Conservation (phyloP, 30 jellyfish, hydroid and myxozoan genomes). For the Cassiopea andromeda region DNA sequence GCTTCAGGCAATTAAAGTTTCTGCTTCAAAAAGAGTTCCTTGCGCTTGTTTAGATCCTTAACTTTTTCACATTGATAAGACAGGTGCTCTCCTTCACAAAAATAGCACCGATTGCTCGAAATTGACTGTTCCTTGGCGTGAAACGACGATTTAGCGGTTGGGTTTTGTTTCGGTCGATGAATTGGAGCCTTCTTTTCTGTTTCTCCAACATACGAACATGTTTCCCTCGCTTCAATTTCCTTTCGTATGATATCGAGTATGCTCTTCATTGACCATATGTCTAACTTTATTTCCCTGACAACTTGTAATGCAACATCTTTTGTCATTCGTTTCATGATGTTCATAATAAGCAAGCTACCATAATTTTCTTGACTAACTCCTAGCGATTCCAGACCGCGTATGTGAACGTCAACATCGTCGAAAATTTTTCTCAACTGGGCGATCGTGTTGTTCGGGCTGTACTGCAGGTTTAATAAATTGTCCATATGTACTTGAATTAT, state of each 20-base stretch:
- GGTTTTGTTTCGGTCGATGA: neutral
- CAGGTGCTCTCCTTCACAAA: neutral
- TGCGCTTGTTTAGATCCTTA: neutral
- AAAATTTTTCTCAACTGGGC: neutral
- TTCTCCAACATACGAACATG: neutral
- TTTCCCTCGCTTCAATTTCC: neutral
- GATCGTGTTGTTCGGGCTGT: neutral
- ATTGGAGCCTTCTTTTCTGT: neutral
- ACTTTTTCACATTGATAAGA: neutral
- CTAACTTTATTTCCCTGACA: neutral
- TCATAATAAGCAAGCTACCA: neutral
- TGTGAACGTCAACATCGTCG: neutral
- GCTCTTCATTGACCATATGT: neutral
- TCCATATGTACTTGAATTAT: conserved; percentile 39
- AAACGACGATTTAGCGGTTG: neutral
- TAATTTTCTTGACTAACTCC: neutral
- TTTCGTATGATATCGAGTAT: neutral
- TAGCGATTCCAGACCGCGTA: neutral
- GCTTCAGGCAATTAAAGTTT: neutral
- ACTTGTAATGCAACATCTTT: neutral
- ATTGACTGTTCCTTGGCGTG: neutral
- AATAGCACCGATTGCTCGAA: neutral
- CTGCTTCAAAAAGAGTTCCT: neutral
- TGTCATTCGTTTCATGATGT: neutral
- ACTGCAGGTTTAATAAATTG: neutral